Base-by-base conservation (phyloP, 1,140 invertebrate genomes). In the Rhopalosiphum padi region DNA sequence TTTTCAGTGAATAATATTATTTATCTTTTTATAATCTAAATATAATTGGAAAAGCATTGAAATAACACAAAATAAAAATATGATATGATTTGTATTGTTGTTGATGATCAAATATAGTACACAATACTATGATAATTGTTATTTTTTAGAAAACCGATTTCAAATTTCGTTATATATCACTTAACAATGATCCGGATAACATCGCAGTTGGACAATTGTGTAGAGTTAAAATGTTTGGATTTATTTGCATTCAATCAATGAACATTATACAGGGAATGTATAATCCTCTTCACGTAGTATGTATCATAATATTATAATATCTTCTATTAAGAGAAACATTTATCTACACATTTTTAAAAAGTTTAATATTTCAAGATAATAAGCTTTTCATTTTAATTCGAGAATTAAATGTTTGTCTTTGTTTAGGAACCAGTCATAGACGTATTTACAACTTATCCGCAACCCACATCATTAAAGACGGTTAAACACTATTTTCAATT, bases 401-500 rank as follows among this genome's bases (percentile, higher is more conserved):
- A 30, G n/a, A 51, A 55, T 55, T 89, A n/a, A 18, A 90, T 53
- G 11, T 41, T 51, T 55, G 1, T 25, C 35, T 55, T 25, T 30
- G 21, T 55, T 4, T 89, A 93, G 93, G 88, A 89, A 25, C 77
- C 88, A 2, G 53, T 93, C 15, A n/a, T 93, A 35, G 93, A 93
- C 48, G 87, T 93, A 15, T 89, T 90, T n/a, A 89, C 93, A 7
- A 93, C 86, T 68, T 93, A 93, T 88, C 93, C 93, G 1, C 93
- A 93, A 25, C 93, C 93, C 4, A 93, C 82, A 9, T 93, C 93
- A 60, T 23, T 89, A n/a, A 93, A 93, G 77, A 48, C 60, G n/a
- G 18, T 93, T 25, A 93, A 93, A 89, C 93, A 93, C 48, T 93
- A 90, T 89, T 89, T 93, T 22, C 93, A 93, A 88, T 82, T 89